Evolutionary conservation across 2,797 vertebrate species (phyloP), one percentile per base, ranked within the genome.

Genomic region (Aphelocoma californica): DNA sequence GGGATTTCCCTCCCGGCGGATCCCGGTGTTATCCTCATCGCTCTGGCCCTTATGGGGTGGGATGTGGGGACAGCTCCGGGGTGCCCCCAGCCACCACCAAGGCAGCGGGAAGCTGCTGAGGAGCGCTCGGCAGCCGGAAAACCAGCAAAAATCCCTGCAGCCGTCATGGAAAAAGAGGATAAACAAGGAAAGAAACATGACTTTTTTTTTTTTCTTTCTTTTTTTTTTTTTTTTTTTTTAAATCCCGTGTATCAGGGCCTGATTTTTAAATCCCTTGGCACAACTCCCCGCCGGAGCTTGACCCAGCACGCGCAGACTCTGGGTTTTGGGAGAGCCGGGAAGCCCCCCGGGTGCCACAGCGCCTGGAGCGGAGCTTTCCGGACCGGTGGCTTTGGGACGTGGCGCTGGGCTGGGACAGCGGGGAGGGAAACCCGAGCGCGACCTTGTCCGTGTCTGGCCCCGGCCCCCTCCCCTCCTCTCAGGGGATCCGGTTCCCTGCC

Each of bases 81-180:
- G 34, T 40, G 51, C 7, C 62, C 40, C 24, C 36, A 19, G n/a
- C 42, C 17, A 12, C 47, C 23, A 0, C 34, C 19, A 5, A 40
- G 40, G 38, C 70, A 51, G 42, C 3, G 4, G 32, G 47, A 28
- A 34, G 62, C 78, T 65, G 31, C 25, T 64, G 31, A 64, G 84
- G 42, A 89, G 67, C 16, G 0, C 75, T 31, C 4, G 13, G 56
- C 70, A 89, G 78, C 69, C 10, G 19, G 88, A 79, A 94, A 91
- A 88, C 28, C 85, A 47, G 28, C 77, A 69, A 84, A 95, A 88
- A 79, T 40, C 82, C 88, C 81, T 32, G 25, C 86, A 57, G 74
- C 88, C 88, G 60, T 95, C 93, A 95, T 82, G 95, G 95, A 92
- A 95, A 95, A 97, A 94, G 86, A 94, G 83, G 88, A 95, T 92